These are phyloP conservation scores for Euwallacea similis DNA, from an alignment of 1,140 invertebrate species.

Conservation along the genomic window DNA sequence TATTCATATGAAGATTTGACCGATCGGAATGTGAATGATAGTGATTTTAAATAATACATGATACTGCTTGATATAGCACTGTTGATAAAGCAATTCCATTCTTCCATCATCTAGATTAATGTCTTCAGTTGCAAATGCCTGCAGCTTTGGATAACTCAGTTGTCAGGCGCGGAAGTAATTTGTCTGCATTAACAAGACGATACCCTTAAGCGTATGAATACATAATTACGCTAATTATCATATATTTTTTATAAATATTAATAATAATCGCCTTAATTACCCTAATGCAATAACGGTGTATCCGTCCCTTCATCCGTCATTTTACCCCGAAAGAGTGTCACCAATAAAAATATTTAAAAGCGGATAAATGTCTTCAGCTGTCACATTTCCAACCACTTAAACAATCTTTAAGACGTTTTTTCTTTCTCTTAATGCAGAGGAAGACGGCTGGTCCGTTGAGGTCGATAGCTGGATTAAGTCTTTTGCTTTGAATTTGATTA, in stretches of 20 bases:
- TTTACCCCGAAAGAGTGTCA: background rate
- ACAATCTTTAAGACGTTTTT: constrained; percentile 15
- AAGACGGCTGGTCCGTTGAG: background rate
- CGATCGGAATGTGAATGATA: no score
- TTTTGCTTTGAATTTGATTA: constrained; percentile 19
- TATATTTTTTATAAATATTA: constrained; percentile 14
- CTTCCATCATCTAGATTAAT: no score
- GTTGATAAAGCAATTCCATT: no score
- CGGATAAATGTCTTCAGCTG: constrained; percentile 25
- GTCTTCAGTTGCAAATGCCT: no score
- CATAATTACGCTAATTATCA: background rate
- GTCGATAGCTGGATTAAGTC: constrained; percentile 11
- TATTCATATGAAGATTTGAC: no score
- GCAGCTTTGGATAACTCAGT: no score
- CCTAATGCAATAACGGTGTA: constrained; percentile 20
- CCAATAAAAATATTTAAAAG: constrained; percentile 25
- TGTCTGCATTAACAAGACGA: no score
- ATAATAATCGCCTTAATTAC: constrained; percentile 15
- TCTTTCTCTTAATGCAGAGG: background rate
- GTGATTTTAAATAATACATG: no score
- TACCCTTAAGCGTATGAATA: no score
- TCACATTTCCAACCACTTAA: constrained; percentile 24
- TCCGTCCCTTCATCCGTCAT: constrained; percentile 22
- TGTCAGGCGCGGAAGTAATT: no score
- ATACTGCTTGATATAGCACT: no score